Base-by-base conservation (phyloP, 2,888 invertebrate species). In the Amphimallon solstitiale region DNA sequence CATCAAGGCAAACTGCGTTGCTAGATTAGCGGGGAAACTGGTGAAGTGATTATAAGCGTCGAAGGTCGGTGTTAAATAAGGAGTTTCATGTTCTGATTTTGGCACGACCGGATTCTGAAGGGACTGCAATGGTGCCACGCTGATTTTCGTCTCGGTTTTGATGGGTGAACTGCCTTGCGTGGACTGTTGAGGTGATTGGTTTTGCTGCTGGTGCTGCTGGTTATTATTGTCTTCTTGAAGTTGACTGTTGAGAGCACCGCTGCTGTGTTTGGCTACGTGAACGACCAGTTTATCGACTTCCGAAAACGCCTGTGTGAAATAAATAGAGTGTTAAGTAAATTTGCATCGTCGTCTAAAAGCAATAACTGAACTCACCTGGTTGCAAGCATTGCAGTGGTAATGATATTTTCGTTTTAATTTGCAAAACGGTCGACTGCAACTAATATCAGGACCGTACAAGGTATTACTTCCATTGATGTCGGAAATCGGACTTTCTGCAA, bases 351-450 rank as follows among this genome's bases (percentile, higher is more conserved):
- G 2, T n/a, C 1, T n/a, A 1, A 21, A 21, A 37, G 10, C n/a
- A 15, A 43, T 15, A 43, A 43, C 7, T 43, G 0, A 15, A 59
- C 72, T 70, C 77, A 85, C 85, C 81, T 92, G 92, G 80, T 92
- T 91, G 82, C 93, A 93, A 52, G 90, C 87, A 76, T 90, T 89
- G 81, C 93, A 93, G 77, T 93, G 93, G 77, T 89, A 92, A 77
- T 93, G 92, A 70, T 89, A 89, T 76, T 90, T 89, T 67, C 90
- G 85, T 80, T 92, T 92, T 71, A 92, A 84, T 79, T 92, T 93
- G 81, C 93, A 93, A 79, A 92, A 92, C 2, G 92, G 91, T 15
- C 91, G 84, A 60, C 91, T 89, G 79, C 93, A 93, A 60, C 88
- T 87, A 64, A 86, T 83, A 70, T 89, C 89, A 0, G 88, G 88